These are phyloP conservation scores for Nylanderia fulva DNA, from an alignment of 1,140 invertebrate genomes.

Conservation along the genomic window DNA sequence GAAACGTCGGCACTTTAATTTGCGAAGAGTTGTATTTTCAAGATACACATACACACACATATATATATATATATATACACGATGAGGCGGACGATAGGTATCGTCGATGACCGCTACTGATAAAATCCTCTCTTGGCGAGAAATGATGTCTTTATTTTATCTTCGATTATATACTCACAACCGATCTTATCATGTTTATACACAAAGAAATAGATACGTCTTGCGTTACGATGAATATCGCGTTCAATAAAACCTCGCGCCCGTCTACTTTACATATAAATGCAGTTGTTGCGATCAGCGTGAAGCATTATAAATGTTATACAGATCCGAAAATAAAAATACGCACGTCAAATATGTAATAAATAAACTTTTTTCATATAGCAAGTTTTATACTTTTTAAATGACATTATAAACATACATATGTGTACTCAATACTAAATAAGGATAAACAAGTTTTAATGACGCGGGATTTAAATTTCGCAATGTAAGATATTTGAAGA, in stretches of 20 bases:
- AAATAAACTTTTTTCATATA: too few relatives aligned
- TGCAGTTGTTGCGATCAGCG: background rate
- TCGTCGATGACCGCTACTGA: background rate
- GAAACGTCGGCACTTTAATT: background rate
- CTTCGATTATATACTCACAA: background rate
- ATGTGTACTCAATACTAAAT: background rate
- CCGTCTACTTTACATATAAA: background rate
- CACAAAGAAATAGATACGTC: constrained; percentile 13
- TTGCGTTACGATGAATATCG: background rate
- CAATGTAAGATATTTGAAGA: background rate
- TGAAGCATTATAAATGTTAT: background rate
- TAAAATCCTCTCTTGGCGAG: background rate
- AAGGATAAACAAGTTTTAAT: background rate
- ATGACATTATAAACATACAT: background rate
- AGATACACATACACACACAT: too few relatives aligned
- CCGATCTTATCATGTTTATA: background rate
- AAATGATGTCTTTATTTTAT: constrained; percentile 33
- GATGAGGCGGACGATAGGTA: background rate
- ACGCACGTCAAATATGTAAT: too few relatives aligned
- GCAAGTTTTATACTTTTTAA: background rate
- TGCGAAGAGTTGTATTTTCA: constrained; percentile 23
- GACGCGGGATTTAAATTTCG: background rate
- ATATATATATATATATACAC: background rate
- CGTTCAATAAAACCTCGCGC: background rate
- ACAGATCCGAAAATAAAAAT: background rate